Evolutionary conservation across 2,113 vertebrate species (phyloP).

Genomic region (Cheirogaleus medius): DNA sequence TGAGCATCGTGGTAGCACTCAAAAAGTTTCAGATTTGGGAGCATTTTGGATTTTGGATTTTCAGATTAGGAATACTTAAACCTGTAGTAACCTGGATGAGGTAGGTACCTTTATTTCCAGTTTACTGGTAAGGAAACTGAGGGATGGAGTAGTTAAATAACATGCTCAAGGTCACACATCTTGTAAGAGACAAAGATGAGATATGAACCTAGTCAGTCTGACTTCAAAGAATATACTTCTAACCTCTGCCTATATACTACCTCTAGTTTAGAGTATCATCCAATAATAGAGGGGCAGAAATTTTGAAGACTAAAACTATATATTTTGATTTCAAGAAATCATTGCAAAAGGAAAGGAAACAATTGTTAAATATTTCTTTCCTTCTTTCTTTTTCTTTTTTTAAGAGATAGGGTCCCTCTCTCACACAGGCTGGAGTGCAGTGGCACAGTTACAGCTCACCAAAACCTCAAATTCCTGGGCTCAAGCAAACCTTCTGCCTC

Average conservation of each 20-base stretch:
- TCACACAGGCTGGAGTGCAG: too few relatives aligned
- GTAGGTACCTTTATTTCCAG: not conserved
- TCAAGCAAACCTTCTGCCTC: too few relatives aligned
- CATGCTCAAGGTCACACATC: not conserved
- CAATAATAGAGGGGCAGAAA: not conserved
- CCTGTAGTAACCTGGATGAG: not conserved
- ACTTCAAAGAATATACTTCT: not conserved
- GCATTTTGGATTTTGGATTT: not conserved
- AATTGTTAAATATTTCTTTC: not conserved
- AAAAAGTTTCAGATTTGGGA: not conserved
- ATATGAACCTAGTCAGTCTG: not conserved
- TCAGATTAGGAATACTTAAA: not conserved
- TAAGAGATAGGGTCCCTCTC: too few relatives aligned
- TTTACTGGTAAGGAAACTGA: not conserved
- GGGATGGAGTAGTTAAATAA: not conserved
- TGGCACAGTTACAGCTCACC: too few relatives aligned
- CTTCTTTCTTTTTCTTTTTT: too few relatives aligned
- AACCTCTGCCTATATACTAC: not conserved
- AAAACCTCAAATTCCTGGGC: too few relatives aligned
- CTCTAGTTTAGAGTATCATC: not conserved
- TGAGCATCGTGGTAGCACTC: not conserved
- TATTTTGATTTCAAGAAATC: conserved; percentile 14
- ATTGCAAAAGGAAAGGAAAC: not conserved
- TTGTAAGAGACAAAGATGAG: not conserved
- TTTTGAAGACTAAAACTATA: not conserved